phyloP scores from a whole-genome alignment of 2,113 vertebrate genomes.

The Galeopterus variegatus region DNA sequence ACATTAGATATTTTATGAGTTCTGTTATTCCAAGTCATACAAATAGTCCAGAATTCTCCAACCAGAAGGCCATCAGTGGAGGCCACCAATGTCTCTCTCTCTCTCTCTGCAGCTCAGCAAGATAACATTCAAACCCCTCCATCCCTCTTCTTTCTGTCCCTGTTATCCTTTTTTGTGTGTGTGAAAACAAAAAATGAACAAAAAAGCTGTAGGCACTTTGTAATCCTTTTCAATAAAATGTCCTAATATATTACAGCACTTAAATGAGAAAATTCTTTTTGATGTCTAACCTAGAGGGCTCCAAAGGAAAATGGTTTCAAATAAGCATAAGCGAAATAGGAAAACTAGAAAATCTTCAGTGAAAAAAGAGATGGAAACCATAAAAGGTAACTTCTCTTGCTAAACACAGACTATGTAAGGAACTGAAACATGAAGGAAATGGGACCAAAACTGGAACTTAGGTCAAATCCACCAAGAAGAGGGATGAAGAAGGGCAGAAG shows the following conservation, averaged over 20 bases:
- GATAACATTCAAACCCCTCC: neutral
- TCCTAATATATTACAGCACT: neutral
- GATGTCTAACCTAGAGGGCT: neutral
- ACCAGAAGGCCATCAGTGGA: neutral
- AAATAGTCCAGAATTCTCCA: conserved; percentile 18
- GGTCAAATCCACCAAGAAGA: conserved; percentile 36
- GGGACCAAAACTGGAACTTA: conserved; percentile 50
- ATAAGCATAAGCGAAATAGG: neutral
- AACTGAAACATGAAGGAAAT: conserved; percentile 69
- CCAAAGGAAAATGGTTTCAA: neutral
- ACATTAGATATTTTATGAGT: neutral
- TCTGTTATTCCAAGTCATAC: conserved; percentile 38
- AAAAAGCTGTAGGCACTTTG: neutral
- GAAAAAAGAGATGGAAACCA: neutral
- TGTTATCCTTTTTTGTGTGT: neutral
- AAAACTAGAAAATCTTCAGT: neutral
- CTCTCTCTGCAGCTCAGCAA: neutral
- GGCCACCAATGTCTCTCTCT: neutral
- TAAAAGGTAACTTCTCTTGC: conserved; percentile 28
- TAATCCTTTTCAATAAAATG: conserved; percentile 8
- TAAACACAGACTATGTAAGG: conserved; percentile 18
- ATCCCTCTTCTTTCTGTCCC: conserved; percentile 8
- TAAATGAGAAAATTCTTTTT: conserved; percentile 43
- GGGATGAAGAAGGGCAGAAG: neutral
- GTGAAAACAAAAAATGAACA: neutral